Base-by-base conservation (phyloP, 2,888 invertebrate genomes). In the Eueremaeus valkanovi region DNA sequence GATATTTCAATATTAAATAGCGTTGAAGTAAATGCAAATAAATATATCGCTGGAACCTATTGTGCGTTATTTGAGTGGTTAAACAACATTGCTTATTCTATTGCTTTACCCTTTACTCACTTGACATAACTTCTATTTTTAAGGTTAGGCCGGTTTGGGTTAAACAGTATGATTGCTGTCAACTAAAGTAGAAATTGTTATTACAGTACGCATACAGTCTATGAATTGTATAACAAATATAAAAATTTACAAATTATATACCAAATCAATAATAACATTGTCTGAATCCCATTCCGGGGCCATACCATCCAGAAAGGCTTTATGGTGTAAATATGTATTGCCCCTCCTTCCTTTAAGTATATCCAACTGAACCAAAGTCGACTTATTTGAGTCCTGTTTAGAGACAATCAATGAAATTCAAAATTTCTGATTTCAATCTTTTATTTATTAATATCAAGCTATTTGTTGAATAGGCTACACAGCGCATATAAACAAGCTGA, bases 161-260 rank as follows among this genome's bases (percentile, higher is more conserved):
- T 89, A 84, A 98, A 97, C 70, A 98, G 85, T 78, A 93, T 87
- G 78, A 98, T 93, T 80, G 95, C 94, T 82, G 92, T 92, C 83
- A 97, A 87, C 80, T 97, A 90, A 33, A 95, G 88, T 82, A 97
- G n/a, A n/a, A n/a, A n/a, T n/a, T n/a, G n/a, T n/a, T n/a, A n/a
- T n/a, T n/a, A n/a, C n/a, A n/a, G n/a, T n/a, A n/a, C n/a, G n/a
- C n/a, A n/a, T n/a, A n/a, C n/a, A n/a, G n/a, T n/a, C 3, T 16
- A 16, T 16, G 2, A 45, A 45, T 45, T 45, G 9, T 45, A 45
- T 3, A 16, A 45, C 16, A 92, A 21, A 40, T 24, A 16, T n/a
- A 29, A 29, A 61, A 61, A 51, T 13, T n/a, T 24, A 16, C 2
- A 9, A 16, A 33, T 18, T 29, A 18, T 6, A 61, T 33, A 72